A percentile compares a stretch with the other conserved stretches of the same genome.
These are phyloP conservation scores for Rhynchopsitta pachyrhyncha DNA, from an alignment of 2,113 vertebrate genomes.

Conservation along the genomic window DNA sequence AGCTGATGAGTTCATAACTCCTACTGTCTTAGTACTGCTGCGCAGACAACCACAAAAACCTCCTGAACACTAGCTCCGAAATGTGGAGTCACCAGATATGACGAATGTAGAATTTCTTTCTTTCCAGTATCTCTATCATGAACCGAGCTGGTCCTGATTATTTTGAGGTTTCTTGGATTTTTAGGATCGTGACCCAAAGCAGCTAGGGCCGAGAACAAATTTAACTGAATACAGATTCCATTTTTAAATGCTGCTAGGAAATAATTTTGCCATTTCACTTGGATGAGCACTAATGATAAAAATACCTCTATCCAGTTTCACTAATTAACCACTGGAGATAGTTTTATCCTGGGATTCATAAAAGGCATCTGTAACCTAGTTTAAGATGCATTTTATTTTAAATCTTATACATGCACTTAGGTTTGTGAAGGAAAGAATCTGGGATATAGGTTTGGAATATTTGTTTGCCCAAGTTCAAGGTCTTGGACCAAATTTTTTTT, in stretches of 20 bases:
- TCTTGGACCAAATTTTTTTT: not conserved
- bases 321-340: conserved; percentile 68
- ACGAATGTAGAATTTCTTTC: not conserved
- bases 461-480: not conserved
- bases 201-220: not conserved
- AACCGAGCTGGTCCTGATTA: not conserved
- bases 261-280: conserved; percentile 8
- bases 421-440: not conserved
- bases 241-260: conserved; percentile 4
- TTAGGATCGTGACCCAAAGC: not conserved
- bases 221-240: not conserved
- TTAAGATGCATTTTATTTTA: not conserved
- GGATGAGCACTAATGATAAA: conserved; percentile 38
- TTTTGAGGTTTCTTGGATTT: conserved; percentile 15
- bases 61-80: not conserved
- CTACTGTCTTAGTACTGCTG: not conserved
- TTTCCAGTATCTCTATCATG: not conserved
- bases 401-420: not conserved
- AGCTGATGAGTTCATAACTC: not conserved
- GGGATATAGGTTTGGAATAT: not conserved
- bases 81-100: not conserved
- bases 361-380: conserved; percentile 48
- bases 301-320: conserved; percentile 28
- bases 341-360: conserved; percentile 43
- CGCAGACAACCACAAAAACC: not conserved